Conservation (phyloP, 2,888 invertebrate species). For the Pardosa pseudoannulata region DNA sequence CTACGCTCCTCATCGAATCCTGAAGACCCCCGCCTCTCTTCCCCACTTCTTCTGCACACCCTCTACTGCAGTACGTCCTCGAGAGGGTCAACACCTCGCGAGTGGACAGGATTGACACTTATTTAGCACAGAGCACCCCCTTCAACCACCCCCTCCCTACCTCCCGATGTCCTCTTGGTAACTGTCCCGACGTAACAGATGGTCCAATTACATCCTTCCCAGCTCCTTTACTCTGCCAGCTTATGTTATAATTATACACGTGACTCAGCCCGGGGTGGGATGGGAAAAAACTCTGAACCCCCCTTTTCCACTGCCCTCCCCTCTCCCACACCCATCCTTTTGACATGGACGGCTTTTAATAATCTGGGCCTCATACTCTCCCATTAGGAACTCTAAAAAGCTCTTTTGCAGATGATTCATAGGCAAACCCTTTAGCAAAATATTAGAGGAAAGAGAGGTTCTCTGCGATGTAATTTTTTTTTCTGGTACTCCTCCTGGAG, state of each 20-base stretch:
- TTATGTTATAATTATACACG: constrained; percentile 17
- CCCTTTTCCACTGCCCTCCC: too few species aligned
- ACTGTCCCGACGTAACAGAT: not conserved
- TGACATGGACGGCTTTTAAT: constrained; percentile 14
- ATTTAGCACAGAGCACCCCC: not conserved
- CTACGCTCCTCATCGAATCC: not conserved
- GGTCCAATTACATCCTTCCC: constrained; percentile 9
- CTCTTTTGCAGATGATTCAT: not conserved
- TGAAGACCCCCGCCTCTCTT: too few species aligned
- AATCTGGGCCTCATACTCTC: not conserved
- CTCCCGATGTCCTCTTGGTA: not conserved
- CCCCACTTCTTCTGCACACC: too few species aligned
- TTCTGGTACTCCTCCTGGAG: too few species aligned
- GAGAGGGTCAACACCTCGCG: not conserved
- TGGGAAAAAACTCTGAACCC: too few species aligned
- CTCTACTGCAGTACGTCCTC: too few species aligned
- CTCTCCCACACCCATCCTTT: not conserved
- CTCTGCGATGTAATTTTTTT: not conserved
- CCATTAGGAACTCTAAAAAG: not conserved
- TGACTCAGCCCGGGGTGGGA: not conserved
- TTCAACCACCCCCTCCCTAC: not conserved
- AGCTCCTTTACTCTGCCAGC: constrained; percentile 6
- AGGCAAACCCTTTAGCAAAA: not conserved
- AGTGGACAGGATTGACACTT: not conserved
- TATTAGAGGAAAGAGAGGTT: not conserved